A percentile compares a stretch with the other conserved stretches of the same genome.
phyloP scores from a whole-genome alignment of 2,113 vertebrate genomes.

The Xenopus laevis region DNA sequence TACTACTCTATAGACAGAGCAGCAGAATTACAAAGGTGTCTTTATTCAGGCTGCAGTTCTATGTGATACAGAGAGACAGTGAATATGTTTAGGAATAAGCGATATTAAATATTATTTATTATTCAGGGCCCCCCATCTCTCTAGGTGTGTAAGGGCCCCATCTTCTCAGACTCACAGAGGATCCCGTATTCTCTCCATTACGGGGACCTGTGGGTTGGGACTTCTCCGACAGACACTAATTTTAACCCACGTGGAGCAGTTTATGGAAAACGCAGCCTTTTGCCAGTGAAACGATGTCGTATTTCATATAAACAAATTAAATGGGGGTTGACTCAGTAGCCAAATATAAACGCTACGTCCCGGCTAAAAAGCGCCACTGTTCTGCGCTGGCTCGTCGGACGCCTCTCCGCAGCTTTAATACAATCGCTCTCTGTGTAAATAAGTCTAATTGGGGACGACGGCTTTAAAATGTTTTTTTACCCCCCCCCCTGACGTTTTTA shows the following conservation, averaged over 20 bases:
- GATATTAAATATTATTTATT: too few relatives aligned
- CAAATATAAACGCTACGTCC: slow-evolving; percentile 28
- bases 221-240: slow-evolving; percentile 14
- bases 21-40: too few relatives aligned
- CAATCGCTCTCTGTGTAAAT: slow-evolving; percentile 24
- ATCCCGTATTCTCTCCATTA: too few relatives aligned
- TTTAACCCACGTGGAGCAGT: slow-evolving; percentile 27
- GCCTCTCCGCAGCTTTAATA: slow-evolving; percentile 17
- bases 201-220: too few relatives aligned
- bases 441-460: slow-evolving; percentile 24
- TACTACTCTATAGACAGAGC: too few relatives aligned
- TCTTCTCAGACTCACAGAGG: too few relatives aligned
- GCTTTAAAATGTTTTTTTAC: slow-evolving; percentile 19
- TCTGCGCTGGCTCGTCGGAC: slow-evolving; percentile 1
- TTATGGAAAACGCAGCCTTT: slow-evolving; percentile 3
- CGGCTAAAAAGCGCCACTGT: slow-evolving; percentile 33
- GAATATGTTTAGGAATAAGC: too few relatives aligned
- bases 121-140: too few relatives aligned
- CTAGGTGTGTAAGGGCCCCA: too few relatives aligned
- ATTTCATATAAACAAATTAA: slow-evolving; percentile 31
- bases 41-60: too few relatives aligned
- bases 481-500: neutral
- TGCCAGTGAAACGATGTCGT: slow-evolving; percentile 37
- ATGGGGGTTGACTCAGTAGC: slow-evolving; percentile 20
- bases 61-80: too few relatives aligned